These are phyloP conservation scores for Erpetoichthys calabaricus DNA, from an alignment of 2,797 vertebrate genomes.

Conservation along the genomic window DNA sequence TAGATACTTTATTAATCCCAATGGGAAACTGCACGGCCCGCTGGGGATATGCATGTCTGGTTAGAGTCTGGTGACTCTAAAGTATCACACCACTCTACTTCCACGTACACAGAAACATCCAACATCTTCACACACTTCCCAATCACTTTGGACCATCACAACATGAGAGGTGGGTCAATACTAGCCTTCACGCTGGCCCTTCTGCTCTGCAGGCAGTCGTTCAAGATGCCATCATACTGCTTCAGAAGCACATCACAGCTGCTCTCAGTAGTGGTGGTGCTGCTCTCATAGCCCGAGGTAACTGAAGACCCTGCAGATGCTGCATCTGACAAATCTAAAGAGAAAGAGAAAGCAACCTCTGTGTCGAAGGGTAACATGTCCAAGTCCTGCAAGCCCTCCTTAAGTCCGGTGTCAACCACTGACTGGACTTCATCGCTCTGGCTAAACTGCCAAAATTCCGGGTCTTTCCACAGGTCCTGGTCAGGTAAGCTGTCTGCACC, in stretches of 20 bases:
- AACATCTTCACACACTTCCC: too few relatives aligned
- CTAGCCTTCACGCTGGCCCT: conserved; percentile 59
- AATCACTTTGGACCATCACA: too few relatives aligned
- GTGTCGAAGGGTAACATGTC: conserved; percentile 37
- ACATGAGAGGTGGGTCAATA: conserved; percentile 1
- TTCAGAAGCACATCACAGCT: conserved; percentile 55
- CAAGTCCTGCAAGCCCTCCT: conserved; percentile 23
- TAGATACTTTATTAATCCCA: too few relatives aligned
- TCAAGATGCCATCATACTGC: conserved; percentile 58
- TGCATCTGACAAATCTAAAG: conserved; percentile 50
- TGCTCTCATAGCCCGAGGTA: conserved; percentile 65
- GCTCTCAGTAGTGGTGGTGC: conserved; percentile 36
- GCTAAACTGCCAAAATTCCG: conserved; percentile 19
- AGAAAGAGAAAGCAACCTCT: conserved; percentile 47
- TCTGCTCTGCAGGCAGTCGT: conserved; percentile 58
- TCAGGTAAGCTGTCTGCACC: conserved; percentile 15
- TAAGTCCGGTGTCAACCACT: conserved; percentile 4
- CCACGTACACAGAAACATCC: too few relatives aligned
- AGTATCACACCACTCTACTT: too few relatives aligned
- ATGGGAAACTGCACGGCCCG: too few relatives aligned
- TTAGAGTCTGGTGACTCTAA: too few relatives aligned
- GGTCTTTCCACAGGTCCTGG: conserved; percentile 24
- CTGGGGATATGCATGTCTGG: too few relatives aligned
- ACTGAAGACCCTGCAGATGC: conserved; percentile 50
- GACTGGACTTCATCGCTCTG: conserved; percentile 13